Base-by-base conservation (phyloP, 2,797 vertebrate species). In the Luscinia megarhynchos region DNA sequence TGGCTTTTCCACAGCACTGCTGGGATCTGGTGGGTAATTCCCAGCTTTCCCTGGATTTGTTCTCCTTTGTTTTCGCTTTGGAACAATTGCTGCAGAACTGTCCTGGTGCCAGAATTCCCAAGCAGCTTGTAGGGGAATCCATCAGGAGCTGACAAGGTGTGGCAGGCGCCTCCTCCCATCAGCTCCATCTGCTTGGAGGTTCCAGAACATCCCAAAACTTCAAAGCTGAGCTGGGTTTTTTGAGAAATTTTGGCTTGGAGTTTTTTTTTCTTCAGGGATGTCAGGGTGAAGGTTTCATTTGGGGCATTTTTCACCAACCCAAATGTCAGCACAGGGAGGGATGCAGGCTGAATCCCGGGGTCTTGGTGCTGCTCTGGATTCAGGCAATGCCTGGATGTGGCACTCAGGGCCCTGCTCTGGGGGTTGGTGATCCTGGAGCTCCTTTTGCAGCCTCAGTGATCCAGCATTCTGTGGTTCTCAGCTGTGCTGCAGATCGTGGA, bases 121-220 rank as follows among this genome's bases (percentile, higher is more conserved):
- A 55, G 59, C 12, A 41, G 20, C 59, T 87, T 38, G 22, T 69
- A 9, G 82, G 54, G 53, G 74, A 66, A 63, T 69, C 70, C 53
- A 9, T 34, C n/a, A 55, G 74, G 67, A 90, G 3, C 54, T 84
- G 84, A 23, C 59, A 46, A 46, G 45, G 45, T 11, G 45, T 46
- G 45, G 45, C 45, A 46, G 45, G 45, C 20, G 5, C 0, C 0
- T 68, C 68, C 45, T 16, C 40, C 26, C 11, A 1, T 43, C 70
- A 24, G n/a, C 46, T 62, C 4, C 3, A 11, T 72, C 59, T 5
- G 3, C 22, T 2, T 45, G 45, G 57, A 22, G 3, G 1, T 27
- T 30, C 43, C 50, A 36, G 12, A 51, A 32, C 29, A 64, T 45
- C 59, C 63, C 54, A 20, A 7, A 87, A 12, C 20, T 45, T 27